Evolutionary conservation across 1,140 invertebrate genomes (phyloP).

Genomic region (Neotoxoptera formosana): DNA sequence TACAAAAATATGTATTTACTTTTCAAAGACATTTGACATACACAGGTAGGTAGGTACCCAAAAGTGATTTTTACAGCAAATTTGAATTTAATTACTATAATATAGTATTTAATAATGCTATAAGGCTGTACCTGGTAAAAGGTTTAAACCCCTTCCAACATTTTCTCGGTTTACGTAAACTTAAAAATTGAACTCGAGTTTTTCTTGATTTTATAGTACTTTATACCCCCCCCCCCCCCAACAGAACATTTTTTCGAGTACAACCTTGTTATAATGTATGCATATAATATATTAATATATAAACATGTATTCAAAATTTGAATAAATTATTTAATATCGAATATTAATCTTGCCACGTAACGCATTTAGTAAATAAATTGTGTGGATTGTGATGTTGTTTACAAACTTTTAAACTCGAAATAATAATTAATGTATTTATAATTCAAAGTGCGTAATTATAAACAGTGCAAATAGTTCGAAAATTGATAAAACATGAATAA

Average conservation of each 20-base stretch:
- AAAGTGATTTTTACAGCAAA: no score
- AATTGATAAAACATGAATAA: neutral
- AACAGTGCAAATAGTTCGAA: neutral
- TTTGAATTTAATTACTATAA: no score
- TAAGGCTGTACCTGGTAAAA: neutral
- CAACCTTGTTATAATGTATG: neutral
- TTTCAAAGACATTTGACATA: neutral
- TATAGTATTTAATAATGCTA: neutral
- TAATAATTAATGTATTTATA: neutral
- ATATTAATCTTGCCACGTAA: neutral
- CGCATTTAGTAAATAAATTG: neutral
- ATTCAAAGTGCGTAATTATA: constrained; percentile 2
- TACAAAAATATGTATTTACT: neutral
- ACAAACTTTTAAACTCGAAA: neutral
- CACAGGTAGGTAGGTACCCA: neutral
- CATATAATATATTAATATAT: no score
- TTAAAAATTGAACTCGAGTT: no score
- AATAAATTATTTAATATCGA: neutral
- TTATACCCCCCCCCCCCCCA: no score
- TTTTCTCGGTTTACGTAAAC: neutral
- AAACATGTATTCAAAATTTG: neutral
- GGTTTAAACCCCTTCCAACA: neutral
- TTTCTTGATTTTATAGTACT: no score
- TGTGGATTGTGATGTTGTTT: neutral
- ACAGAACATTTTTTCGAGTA: no score